Base-by-base conservation (phyloP, 2,797 vertebrate species). In the Oreochromis mossambicus region DNA sequence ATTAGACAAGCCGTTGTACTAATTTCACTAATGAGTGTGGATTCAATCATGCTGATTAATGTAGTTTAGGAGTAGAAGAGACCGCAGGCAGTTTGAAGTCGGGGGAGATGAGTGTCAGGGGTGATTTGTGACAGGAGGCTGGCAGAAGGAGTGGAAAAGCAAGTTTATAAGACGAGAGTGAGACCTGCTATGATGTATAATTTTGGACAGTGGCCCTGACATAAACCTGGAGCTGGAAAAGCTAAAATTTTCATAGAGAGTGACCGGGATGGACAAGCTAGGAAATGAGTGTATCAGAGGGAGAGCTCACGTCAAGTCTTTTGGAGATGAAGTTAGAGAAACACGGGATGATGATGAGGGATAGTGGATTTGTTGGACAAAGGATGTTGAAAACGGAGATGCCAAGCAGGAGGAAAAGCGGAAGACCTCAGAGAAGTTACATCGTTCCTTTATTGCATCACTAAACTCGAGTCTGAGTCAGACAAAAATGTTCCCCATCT, bases 401-500 rank as follows among this genome's bases (percentile, higher is more conserved):
- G 11, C 5, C 32, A 61, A 34, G 17, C 56, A 34, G 17, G 17
- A 61, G 56, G 29, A n/a, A 34, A 61, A 34, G 56, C 0, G 0
- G 32, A 61, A 61, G 32, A 34, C 32, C 2, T 63, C 19, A 1
- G 19, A 63, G 32, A 36, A 63, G 32, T 36, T 36, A 29, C 66
- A 70, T 43, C 14, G 8, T 73, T 73, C 2, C 21, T 17, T 46
- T 48, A 46, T 46, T 29, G 1, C 24, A 3, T 48, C 43, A 48
- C 6, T 68, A 48, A 73, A 73, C 6, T 46, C 66, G 7, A 46
- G 24, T 63, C 12, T 36, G 73, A 91, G 75, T 83, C 50, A 83
- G 5, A 66, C 3, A 32, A 8, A 52, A 34, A 58, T 41, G 12
- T 63, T 76, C 34, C 1, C 24, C 11, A 75, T 91, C 96, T 92